Base-by-base conservation (phyloP, 2,113 vertebrate species). In the Mystacornis crossleyi region DNA sequence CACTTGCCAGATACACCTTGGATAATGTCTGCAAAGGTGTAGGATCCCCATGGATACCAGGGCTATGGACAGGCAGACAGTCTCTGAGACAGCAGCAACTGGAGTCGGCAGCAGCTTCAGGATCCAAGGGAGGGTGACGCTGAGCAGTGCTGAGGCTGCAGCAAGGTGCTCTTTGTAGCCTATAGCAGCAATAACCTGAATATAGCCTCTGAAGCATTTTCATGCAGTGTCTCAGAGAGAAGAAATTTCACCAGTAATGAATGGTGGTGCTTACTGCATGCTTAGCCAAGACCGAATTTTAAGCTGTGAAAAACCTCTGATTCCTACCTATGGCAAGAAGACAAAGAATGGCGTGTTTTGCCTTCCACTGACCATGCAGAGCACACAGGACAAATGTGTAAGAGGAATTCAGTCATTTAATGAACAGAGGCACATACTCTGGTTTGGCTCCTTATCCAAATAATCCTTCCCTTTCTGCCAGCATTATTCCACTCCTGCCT, bases 1-100 rank as follows among this genome's bases (percentile, higher is more conserved):
- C 17, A 8, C 18, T 70, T 54, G 40, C 60, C 67, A 86, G 85
- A n/a, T 18, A 33, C 61, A 55, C 48, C 31, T 78, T 13, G 6
- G 47, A 25, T 70, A 47, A 51, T 0, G 0, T 23, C 15, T 82
- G 45, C 34, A 64, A 64, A 60, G 29, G 33, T 55, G 4, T 15
- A 47, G n/a, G 33, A 40, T 83, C 40, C 67, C 40, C 18, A 9
- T 0, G 21, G 54, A 42, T 33, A 55, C 53, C 43, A 26, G n/a
- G 60, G 19, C 54, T 83, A 4, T 8, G 55, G 79, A 86, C 66
- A 66, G 53, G 33, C 70, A 86, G 64, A 26, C 9, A 67, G 43
- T 14, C 28, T 43, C 71, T 55, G 38, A 89, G 65, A 71, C 0
- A 75, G 51, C 71, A 89, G 64, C 1, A 4, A 43, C 34, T 75